Evolutionary conservation across 2,888 invertebrate genomes (phyloP), one percentile per base, ranked within the genome.

Genomic region (Scaptomyza reducta): DNA sequence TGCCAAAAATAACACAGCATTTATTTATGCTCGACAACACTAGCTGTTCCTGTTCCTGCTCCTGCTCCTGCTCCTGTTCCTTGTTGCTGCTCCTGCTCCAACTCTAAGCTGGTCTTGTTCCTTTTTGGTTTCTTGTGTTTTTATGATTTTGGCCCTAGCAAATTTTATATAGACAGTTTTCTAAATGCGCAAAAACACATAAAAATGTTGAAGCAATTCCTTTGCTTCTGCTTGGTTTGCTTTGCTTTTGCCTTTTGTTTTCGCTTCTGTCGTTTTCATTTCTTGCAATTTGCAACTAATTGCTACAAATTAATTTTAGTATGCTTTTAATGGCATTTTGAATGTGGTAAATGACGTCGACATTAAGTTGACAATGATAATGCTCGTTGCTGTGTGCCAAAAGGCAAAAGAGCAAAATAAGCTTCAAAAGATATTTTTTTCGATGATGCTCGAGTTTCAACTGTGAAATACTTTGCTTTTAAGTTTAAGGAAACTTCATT

Each of bases 241-340:
- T 45, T 35, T 42, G 45, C 56, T 33, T 10, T 42, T 50, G 57
- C 51, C 41, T 27, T 40, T 54, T 47, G 35, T 46, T 38, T 40
- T 64, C 46, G 35, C 45, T 63, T 29, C 40, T 25, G 69, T 72
- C 56, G 50, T 60, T 70, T 74, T 70, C 76, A 73, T 80, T 75
- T 79, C 77, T 78, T 72, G 86, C 88, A 84, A 85, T 85, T 87
- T 87, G 88, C 84, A 85, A 85, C 88, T 87, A 85, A 85, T 85
- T 85, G 84, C 84, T 73, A 85, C 86, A 86, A 87, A 85, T 87
- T 85, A 87, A 85, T 87, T 87, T 84, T 87, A 87, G 87, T 87
- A 82, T 82, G 75, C 83, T 87, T 85, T 87, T 84, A 87, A 84
- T 87, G 86, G 82, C 87, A 81, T 87, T 87, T 87, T 84, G 87